Conservation (phyloP, 2,797 vertebrate genomes). For the Pelochelys cantorii region DNA sequence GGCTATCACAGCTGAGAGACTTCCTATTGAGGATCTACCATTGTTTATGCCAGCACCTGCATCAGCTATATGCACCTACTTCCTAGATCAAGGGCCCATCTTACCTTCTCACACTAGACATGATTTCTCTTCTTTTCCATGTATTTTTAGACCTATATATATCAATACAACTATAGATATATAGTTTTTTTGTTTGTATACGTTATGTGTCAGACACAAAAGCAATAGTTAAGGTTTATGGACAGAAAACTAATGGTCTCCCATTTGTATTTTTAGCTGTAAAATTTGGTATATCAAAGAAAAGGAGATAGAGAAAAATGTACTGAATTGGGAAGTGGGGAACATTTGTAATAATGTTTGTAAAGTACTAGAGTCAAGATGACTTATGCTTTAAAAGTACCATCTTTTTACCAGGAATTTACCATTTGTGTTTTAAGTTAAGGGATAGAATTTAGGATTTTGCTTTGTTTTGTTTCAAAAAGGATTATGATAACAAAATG, state of each 20-base stretch:
- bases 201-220: not conserved
- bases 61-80: constrained; percentile 17
- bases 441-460: constrained; percentile 47
- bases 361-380: constrained; percentile 73
- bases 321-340: constrained; percentile 57
- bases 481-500: constrained; percentile 39
- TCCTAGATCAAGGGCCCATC: constrained; percentile 43
- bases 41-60: constrained; percentile 9
- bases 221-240: constrained; percentile 33
- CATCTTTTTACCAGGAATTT: constrained; percentile 73
- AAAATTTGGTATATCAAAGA: constrained; percentile 58
- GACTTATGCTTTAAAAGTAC: constrained; percentile 63
- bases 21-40: constrained; percentile 20
- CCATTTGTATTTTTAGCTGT: constrained; percentile 38
- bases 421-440: constrained; percentile 70
- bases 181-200: constrained; percentile 12
- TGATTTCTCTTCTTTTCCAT: constrained; percentile 40
- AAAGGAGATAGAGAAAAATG: constrained; percentile 30
- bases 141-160: constrained; percentile 41
- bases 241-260: constrained; percentile 42
- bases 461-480: not conserved
- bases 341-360: constrained; percentile 74
- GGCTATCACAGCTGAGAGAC: constrained; percentile 50
- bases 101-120: constrained; percentile 27
- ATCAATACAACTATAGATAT: constrained; percentile 15